phyloP scores from a whole-genome alignment of 2,113 vertebrate genomes.

The Brachyhypopomus gauderio region DNA sequence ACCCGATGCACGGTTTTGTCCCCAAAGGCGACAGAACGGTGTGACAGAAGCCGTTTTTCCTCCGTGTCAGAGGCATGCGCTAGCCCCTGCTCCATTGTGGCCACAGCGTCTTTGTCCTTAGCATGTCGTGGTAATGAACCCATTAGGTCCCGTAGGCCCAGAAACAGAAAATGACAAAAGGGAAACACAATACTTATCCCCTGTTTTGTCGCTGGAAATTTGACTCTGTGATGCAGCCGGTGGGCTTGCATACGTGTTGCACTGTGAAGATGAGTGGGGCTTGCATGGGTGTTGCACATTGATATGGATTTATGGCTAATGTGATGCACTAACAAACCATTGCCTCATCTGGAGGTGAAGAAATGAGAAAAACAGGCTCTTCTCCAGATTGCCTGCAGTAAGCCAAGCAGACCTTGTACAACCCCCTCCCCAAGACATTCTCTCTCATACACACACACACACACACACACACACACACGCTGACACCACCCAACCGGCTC shows the following conservation, averaged over 20 bases:
- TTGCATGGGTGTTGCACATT: background rate
- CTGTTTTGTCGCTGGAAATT: background rate
- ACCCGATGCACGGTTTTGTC: background rate
- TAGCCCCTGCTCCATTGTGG: background rate
- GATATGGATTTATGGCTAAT: slow-evolving; percentile 28
- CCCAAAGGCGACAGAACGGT: background rate
- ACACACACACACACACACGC: background rate
- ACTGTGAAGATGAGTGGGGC: background rate
- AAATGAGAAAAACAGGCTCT: slow-evolving; percentile 26
- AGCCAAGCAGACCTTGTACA: background rate
- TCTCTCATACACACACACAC: too few relatives aligned
- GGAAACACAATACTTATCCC: background rate
- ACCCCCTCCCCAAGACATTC: background rate
- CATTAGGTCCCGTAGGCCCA: background rate
- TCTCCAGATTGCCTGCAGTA: slow-evolving; percentile 13
- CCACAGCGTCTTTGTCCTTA: background rate
- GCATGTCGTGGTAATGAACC: slow-evolving; percentile 5
- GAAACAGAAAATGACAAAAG: slow-evolving; percentile 16
- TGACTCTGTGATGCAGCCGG: background rate
- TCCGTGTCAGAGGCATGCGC: background rate
- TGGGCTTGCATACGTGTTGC: background rate
- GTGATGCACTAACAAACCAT: background rate
- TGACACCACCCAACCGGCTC: background rate
- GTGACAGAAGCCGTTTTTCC: background rate
- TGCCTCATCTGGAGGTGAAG: background rate